Evolutionary conservation across 2,797 vertebrate species (phyloP), one percentile per base, ranked within the genome.

Genomic region (Melanotaenia maccullochi): DNA sequence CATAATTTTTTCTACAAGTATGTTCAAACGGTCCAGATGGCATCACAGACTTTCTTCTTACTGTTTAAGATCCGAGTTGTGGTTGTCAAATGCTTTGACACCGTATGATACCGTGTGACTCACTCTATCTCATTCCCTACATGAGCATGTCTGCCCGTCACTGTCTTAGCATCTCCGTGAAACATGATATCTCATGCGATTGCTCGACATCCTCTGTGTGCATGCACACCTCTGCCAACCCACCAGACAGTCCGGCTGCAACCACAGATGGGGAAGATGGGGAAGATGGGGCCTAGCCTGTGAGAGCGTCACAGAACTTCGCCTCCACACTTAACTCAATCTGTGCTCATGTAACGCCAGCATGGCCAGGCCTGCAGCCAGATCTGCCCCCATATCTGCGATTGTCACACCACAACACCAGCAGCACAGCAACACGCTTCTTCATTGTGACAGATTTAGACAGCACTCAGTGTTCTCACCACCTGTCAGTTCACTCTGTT

Each of bases 221-320:
- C 69, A 13, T 30, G 71, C 60, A 68, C 81, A 77, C 84, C 79
- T 72, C 79, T 79, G 84, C 85, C 87, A 91, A 87, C 57, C 67
- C 77, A 83, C 68, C 79, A 87, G 76, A 85, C 81, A 78, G 81
- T 74, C 55, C 63, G 47, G 75, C 87, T 87, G 83, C 78, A 73
- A 60, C 75, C 89, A 60, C 91, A 90, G 90, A 92, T 92, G 87
- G 90, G 83, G 62, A 75, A 71, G 90, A 92, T 92, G 87, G 90
- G 83, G 62, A 75, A 71, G 76, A 81, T 64, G 44, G 83, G 79
- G 81, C 73, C 60, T 60, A 63, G 76, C 81, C 76, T 58, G 65
- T 52, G 4, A 85, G 60, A 80, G 78, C 84, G 63, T 90, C 82
- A 82, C 18, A 82, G 80, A 90, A 85, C 81, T 83, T 89, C 86